Conservation (phyloP, 2,113 vertebrate species). For the Neofelis nebulosa region DNA sequence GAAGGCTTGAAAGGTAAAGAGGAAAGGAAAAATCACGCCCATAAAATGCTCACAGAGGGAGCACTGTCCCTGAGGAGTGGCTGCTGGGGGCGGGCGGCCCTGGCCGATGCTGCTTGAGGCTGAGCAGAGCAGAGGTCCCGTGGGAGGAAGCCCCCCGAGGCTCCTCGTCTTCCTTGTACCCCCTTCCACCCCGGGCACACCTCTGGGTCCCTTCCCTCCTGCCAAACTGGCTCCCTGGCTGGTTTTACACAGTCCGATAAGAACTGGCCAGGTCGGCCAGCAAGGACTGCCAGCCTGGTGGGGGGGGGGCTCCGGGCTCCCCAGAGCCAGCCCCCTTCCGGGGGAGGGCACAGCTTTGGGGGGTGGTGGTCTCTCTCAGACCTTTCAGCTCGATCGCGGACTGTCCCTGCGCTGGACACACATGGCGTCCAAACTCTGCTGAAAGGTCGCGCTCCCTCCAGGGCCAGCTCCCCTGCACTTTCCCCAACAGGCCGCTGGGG, state of each 20-base stretch:
- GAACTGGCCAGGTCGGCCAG: not conserved
- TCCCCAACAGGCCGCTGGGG: not conserved
- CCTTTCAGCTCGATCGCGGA: not conserved
- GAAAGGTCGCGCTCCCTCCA: not conserved
- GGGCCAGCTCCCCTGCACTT: not conserved
- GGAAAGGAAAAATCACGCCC: not conserved
- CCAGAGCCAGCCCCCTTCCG: not conserved
- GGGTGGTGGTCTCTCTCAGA: not conserved
- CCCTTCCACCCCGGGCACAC: not conserved
- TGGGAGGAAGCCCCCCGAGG: rapidly evolving
- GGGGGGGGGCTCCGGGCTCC: not conserved
- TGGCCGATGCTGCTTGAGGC: rapidly evolving
- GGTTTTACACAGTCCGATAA: too few species aligned
- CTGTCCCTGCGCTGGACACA: not conserved
- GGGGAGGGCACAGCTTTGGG: not conserved
- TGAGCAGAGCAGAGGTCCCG: not conserved
- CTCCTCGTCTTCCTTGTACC: not conserved
- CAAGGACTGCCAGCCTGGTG: not conserved
- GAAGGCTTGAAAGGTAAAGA: not conserved
- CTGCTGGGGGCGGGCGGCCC: rapidly evolving
- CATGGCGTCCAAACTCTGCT: not conserved
- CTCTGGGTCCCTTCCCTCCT: not conserved
- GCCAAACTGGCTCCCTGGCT: not conserved
- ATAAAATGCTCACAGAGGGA: not conserved
- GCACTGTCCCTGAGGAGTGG: not conserved